A percentile compares a stretch with the other conserved stretches of the same genome.
phyloP scores from a whole-genome alignment of 2,113 vertebrate genomes.

The Phalacrocorax aristotelis region DNA sequence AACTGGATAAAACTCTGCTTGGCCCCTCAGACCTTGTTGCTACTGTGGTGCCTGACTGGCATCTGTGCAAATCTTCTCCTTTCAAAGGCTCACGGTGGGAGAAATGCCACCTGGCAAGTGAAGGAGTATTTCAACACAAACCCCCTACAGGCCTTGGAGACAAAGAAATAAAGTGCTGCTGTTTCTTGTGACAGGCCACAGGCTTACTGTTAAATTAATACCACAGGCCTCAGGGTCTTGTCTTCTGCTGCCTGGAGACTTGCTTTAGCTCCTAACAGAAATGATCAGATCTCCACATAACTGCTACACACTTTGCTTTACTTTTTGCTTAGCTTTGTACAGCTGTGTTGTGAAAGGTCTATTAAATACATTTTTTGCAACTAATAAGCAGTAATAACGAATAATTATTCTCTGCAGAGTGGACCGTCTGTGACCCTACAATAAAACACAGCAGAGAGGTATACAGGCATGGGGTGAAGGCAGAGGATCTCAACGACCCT shows the following conservation, averaged over 20 bases:
- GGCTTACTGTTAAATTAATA: background rate
- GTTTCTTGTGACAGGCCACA: background rate
- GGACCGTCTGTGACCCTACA: background rate
- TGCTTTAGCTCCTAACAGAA: background rate
- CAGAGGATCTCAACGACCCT: background rate
- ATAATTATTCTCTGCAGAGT: background rate
- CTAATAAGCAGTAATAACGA: background rate
- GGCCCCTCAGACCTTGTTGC: rapidly evolving
- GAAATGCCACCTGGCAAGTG: background rate
- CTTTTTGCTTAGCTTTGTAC: background rate
- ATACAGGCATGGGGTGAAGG: background rate
- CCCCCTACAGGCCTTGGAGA: background rate
- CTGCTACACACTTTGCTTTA: background rate
- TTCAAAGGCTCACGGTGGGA: background rate
- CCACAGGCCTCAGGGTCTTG: background rate
- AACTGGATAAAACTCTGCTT: background rate
- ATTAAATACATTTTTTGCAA: background rate
- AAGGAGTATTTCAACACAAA: background rate
- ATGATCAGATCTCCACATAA: background rate
- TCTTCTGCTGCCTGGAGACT: background rate
- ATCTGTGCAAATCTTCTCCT: background rate
- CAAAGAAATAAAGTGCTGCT: background rate
- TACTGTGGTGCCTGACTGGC: too few species aligned
- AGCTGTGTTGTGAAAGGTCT: background rate
- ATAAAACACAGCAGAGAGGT: background rate